These are phyloP conservation scores for Sinelater perroti DNA, from an alignment of 2,888 invertebrate genomes.

Conservation along the genomic window DNA sequence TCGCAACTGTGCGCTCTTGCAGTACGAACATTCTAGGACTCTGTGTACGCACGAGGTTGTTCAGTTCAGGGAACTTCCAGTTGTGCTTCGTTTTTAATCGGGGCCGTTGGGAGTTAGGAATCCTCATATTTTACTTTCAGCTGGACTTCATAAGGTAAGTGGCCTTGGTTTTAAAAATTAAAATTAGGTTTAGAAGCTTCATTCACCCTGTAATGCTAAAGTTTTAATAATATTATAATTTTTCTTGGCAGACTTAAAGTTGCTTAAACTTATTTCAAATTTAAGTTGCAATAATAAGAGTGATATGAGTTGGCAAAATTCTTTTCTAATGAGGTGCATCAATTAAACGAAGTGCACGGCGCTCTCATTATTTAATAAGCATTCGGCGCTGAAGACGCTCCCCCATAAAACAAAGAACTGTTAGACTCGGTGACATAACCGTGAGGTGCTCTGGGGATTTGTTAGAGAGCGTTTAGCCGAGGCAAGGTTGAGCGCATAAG, in stretches of 20 bases:
- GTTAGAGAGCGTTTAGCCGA: constrained; percentile 18
- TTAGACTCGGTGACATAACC: constrained; percentile 14
- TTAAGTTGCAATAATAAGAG: neutral
- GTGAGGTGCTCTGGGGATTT: constrained; percentile 22
- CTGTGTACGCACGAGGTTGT: constrained; percentile 11
- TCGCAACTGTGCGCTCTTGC: constrained; percentile 26
- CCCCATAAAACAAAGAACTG: constrained; percentile 18
- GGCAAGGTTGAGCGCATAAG: constrained; percentile 15
- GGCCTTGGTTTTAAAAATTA: too few species aligned
- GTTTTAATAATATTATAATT: too few species aligned
- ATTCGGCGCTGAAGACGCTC: neutral
- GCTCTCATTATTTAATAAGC: constrained; percentile 6
- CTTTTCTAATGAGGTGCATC: neutral
- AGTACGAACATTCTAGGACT: constrained; percentile 17
- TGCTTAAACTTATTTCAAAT: neutral
- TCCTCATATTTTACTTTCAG: too few species aligned
- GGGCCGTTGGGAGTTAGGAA: neutral
- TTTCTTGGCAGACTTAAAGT: too few species aligned
- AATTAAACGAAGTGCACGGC: neutral
- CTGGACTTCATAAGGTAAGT: too few species aligned
- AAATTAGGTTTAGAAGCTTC: too few species aligned
- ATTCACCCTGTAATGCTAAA: too few species aligned
- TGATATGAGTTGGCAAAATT: neutral
- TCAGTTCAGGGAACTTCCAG: constrained; percentile 3
- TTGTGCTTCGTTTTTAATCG: neutral